Percentiles rank a stretch among this genome's conserved stretches.
These are phyloP conservation scores for Hyles vespertilio DNA, from an alignment of 1,140 invertebrate species.

Conservation along the genomic window DNA sequence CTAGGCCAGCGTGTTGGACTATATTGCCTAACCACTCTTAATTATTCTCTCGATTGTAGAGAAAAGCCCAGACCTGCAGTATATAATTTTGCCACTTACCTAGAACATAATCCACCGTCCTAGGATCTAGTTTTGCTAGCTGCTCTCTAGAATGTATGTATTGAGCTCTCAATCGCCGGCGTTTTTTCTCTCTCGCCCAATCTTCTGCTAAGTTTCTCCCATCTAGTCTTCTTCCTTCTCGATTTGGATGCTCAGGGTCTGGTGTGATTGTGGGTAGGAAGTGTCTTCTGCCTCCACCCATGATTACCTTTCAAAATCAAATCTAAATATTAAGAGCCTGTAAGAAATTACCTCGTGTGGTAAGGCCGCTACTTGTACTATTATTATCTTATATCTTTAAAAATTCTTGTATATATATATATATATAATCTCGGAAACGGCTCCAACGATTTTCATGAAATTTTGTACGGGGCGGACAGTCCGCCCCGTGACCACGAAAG, in stretches of 20 bases:
- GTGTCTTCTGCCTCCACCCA: slow-evolving; percentile 81
- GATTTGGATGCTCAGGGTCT: slow-evolving; percentile 78
- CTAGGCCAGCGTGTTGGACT: too few species aligned
- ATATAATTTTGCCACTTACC: slow-evolving; percentile 66
- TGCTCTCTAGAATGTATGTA: slow-evolving; percentile 80
- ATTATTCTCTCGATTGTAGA: too few species aligned
- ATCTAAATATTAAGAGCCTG: slow-evolving; percentile 48
- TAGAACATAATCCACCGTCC: slow-evolving; percentile 79
- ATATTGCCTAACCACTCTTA: too few species aligned
- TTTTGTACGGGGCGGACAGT: too few species aligned
- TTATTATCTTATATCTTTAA: too few species aligned
- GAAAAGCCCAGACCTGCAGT: too few species aligned
- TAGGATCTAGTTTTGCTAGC: slow-evolving; percentile 78
- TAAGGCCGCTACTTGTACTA: too few species aligned
- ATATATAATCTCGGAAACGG: too few species aligned
- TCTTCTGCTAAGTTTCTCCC: slow-evolving; percentile 84
- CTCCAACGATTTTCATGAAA: too few species aligned
- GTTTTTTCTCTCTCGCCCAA: slow-evolving; percentile 80
- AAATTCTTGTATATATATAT: too few species aligned
- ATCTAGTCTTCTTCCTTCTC: slow-evolving; percentile 78
- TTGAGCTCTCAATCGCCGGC: slow-evolving; percentile 73
- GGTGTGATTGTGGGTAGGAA: slow-evolving; percentile 79
- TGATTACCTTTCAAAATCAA: slow-evolving; percentile 72
- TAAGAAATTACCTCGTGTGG: too few species aligned
- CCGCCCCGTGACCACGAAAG: too few species aligned